Percentiles rank a stretch among this genome's conserved stretches.
These are phyloP conservation scores for Saturnia japonica DNA, from an alignment of 2,888 invertebrate genomes.

Conservation along the genomic window DNA sequence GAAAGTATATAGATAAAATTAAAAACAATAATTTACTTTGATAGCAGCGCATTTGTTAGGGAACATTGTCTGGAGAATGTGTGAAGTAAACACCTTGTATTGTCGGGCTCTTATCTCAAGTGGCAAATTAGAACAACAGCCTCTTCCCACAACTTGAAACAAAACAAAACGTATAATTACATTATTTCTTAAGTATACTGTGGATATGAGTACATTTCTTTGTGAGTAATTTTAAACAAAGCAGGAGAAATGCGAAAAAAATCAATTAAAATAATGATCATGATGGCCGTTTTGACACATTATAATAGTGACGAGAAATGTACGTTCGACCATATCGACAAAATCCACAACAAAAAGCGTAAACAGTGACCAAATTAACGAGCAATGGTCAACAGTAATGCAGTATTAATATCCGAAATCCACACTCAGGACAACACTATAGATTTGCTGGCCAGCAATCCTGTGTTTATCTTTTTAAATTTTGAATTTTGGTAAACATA, in stretches of 20 bases:
- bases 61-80: conserved; percentile 41
- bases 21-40: conserved; percentile 41
- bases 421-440: no score
- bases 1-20: conserved; percentile 31
- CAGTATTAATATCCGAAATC: no score
- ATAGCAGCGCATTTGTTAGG: conserved; percentile 45
- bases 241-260: not conserved
- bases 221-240: not conserved
- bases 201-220: conserved; percentile 32
- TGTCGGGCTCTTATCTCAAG: conserved; percentile 51
- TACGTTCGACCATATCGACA: no score
- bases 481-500: no score
- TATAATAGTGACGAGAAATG: no score
- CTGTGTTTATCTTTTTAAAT: no score
- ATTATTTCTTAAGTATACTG: conserved; percentile 39
- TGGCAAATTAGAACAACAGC: conserved; percentile 47
- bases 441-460: no score
- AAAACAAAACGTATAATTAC: conserved; percentile 50
- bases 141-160: conserved; percentile 49
- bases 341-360: no score
- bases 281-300: no score
- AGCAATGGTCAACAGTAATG: no score
- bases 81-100: conserved; percentile 53
- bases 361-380: no score
- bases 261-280: not conserved